Base-by-base conservation (phyloP, 2,888 invertebrate species). In the Synergus itoensis region DNA sequence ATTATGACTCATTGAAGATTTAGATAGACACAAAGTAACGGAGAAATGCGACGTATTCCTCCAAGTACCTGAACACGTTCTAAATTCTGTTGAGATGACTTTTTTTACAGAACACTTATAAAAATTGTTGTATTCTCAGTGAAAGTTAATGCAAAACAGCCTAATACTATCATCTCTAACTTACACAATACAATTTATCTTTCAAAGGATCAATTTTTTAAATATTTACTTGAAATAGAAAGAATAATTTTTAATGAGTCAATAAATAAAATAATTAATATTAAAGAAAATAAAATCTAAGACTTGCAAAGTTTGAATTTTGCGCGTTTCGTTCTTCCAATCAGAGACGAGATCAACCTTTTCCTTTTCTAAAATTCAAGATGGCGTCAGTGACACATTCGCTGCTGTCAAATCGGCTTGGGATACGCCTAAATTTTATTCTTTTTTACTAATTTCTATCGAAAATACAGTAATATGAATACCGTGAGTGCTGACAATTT, bases 331-430 rank as follows among this genome's bases (percentile, higher is more conserved):
- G 48, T 53, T 28, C 8, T 9, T 36, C 73, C 53, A 73, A 73
- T 73, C 18, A n/a, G n/a, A 7, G 11, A 12, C n/a, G 9, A 53
- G 28, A 53, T 73, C n/a, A 36, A 12, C n/a, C 73, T 36, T 48
- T n/a, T 77, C 57, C 57, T 73, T 48, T 16, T 11, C 1, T 9
- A 73, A 16, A 77, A 80, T 87, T 79, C 85, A 89, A 90, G 82
- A 90, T 90, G 89, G 89, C 89, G 88, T 85, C 86, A 77, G 84
- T 87, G 85, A 86, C 83, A 87, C 87, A 86, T 87, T 87, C 82
- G 79, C 63, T 79, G 79, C 88, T 90, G 89, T 89, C 89, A 89
- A 87, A 86, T 83, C 82, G 82, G 85, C 84, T 86, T 88, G 88
- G 90, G 89, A 87, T 87, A 88, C 88, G 88, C 89, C 89, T 88